Evolutionary conservation across 2,113 vertebrate genomes (phyloP), one percentile per base, ranked within the genome.

Genomic region (Anolis carolinensis): DNA sequence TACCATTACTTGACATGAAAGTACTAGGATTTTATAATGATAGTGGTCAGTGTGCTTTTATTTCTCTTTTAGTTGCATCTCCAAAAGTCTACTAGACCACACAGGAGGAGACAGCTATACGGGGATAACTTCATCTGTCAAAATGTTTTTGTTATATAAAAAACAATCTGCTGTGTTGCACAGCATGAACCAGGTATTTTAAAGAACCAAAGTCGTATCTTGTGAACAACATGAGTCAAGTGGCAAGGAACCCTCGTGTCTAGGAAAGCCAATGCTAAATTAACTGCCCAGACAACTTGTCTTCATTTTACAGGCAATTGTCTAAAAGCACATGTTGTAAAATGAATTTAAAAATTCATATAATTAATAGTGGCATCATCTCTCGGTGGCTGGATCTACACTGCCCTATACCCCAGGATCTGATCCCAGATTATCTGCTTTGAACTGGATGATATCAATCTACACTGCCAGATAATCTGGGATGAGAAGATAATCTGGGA

Each of bases 151-250:
- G 9, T 27, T 68, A 65, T 7, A 65, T 65, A 65, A 27, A 65
- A 65, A 65, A 23, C 63, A 65, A 27, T 65, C 2, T 6, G 3
- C 7, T 65, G 63, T 25, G 25, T 39, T 23, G 4, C 30, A 39
- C 25, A 0, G 0, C 0, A 50, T 0, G 0, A 18, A 6, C 62
- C 13, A 82, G 65, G 81, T n/a, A 9, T 36, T 23, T 2, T 0
- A 1, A 34, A 23, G 74, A 85, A 21, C 34, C 27, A 27, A 59
- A 34, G 34, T 3, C 23, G 70, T 68, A 5, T 3, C 39, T 32
- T 83, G 72, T 4, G 10, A 82, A 36, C 10, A 81, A 20, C 1
- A n/a, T 65, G 52, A 7, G 32, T 10, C 80, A 62, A 83, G 30
- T 9, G 21, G 9, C 20, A 48, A 70, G 59, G 59, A 70, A 82